Conservation (phyloP, 2,797 vertebrate genomes). For the Amazona finschi region DNA sequence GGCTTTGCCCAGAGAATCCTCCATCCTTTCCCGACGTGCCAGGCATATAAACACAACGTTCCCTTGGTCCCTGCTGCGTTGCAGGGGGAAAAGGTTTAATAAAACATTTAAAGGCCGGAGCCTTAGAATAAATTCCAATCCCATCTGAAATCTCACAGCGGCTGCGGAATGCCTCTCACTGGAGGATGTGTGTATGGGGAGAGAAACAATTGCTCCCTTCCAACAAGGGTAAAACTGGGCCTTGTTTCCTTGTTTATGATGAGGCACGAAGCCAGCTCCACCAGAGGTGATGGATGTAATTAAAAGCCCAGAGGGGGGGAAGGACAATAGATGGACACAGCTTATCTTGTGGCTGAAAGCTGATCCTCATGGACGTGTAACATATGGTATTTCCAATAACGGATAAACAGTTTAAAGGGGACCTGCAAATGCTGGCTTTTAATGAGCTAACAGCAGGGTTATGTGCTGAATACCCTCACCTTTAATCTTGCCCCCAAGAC, state of each 20-base stretch:
- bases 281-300: background rate
- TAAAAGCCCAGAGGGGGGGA: constrained; percentile 4
- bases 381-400: constrained; percentile 56
- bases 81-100: constrained; percentile 6
- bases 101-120: constrained; percentile 49
- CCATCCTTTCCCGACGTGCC: background rate
- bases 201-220: background rate
- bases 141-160: constrained; percentile 43
- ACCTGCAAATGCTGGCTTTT: background rate
- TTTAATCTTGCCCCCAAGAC: constrained; percentile 27
- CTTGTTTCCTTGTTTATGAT: background rate
- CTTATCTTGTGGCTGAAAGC: constrained; percentile 15
- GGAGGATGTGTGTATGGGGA: background rate
- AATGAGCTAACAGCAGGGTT: constrained; percentile 39
- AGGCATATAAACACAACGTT: background rate
- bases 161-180: constrained; percentile 16
- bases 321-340: constrained; percentile 5
- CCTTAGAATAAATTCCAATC: constrained; percentile 60
- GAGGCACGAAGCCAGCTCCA: background rate
- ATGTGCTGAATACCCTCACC: constrained; percentile 13
- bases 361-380: constrained; percentile 30
- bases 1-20: background rate
- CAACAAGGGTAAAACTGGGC: background rate
- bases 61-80: background rate
- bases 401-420: constrained; percentile 48